Evolutionary conservation across 2,888 invertebrate genomes (phyloP).

Genomic region (Drosophila antonietae): DNA sequence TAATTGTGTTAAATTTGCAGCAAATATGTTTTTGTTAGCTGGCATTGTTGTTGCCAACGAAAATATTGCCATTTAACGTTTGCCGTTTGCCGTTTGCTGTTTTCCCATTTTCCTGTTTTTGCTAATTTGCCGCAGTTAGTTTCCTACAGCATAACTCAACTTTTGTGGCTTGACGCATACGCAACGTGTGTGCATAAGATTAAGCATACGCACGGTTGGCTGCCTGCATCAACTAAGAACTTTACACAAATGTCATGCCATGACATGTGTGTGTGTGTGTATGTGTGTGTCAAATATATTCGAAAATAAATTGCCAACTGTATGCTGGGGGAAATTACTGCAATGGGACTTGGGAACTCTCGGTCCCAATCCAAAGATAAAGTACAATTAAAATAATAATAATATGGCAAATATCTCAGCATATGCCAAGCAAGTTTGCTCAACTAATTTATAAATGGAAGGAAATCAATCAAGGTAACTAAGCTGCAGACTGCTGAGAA

Average conservation of each 20-base stretch:
- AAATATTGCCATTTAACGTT: slow-evolving; percentile 45
- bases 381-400: slow-evolving; percentile 46
- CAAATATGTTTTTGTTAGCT: slow-evolving; percentile 62
- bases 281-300: slow-evolving; percentile 19
- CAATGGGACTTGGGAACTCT: not conserved
- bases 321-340: slow-evolving; percentile 32
- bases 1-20: slow-evolving; percentile 73
- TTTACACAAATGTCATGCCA: slow-evolving; percentile 48
- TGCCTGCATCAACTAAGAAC: slow-evolving; percentile 32
- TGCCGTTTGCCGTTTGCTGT: slow-evolving; percentile 5
- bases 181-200: slow-evolving; percentile 68
- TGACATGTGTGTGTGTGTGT: slow-evolving; percentile 15
- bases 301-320: slow-evolving; percentile 47
- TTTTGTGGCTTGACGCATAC: slow-evolving; percentile 72
- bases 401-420: slow-evolving; percentile 24
- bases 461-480: slow-evolving; percentile 36
- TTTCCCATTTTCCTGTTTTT: slow-evolving; percentile 24
- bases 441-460: slow-evolving; percentile 38
- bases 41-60: slow-evolving; percentile 35
- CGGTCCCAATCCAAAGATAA: slow-evolving; percentile 23
- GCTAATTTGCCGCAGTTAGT: slow-evolving; percentile 33
- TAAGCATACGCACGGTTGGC: slow-evolving; percentile 70
- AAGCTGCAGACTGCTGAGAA: not conserved
- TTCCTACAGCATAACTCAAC: slow-evolving; percentile 55
- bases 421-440: slow-evolving; percentile 23